These are phyloP conservation scores for Monarcha castaneiventris DNA, from an alignment of 2,113 vertebrate genomes.

Conservation along the genomic window DNA sequence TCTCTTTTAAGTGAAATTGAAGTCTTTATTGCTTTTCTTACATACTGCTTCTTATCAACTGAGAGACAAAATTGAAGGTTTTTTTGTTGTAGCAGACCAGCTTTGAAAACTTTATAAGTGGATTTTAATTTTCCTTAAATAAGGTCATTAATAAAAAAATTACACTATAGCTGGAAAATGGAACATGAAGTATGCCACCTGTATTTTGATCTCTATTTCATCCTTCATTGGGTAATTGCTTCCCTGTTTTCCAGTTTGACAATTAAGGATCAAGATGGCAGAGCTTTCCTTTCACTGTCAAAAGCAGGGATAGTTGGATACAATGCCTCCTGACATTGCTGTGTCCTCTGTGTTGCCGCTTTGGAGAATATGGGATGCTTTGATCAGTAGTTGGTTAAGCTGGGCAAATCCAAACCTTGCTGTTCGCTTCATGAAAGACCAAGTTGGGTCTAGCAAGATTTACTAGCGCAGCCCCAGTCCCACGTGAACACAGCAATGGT, in stretches of 20 bases:
- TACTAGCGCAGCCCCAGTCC: background rate
- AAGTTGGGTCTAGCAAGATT: background rate
- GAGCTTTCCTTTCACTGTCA: background rate
- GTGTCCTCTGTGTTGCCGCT: background rate
- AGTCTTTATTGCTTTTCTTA: background rate
- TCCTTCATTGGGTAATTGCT: background rate
- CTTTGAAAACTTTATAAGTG: background rate
- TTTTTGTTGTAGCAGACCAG: background rate
- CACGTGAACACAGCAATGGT: background rate
- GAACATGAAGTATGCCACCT: rapidly evolving
- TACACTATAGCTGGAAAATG: background rate
- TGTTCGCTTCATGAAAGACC: background rate
- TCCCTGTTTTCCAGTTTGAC: background rate
- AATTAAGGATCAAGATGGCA: background rate
- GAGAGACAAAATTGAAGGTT: background rate
- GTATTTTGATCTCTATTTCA: background rate
- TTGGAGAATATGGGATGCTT: background rate
- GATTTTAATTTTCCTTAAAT: background rate
- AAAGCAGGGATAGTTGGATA: background rate
- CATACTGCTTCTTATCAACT: background rate
- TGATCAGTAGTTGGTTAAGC: background rate
- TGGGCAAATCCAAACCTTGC: background rate
- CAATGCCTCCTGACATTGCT: background rate
- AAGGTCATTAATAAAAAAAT: background rate
- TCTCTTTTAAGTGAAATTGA: background rate